Evolutionary conservation across 2,888 invertebrate genomes (phyloP).

Genomic region (Hartigia nigra): DNA sequence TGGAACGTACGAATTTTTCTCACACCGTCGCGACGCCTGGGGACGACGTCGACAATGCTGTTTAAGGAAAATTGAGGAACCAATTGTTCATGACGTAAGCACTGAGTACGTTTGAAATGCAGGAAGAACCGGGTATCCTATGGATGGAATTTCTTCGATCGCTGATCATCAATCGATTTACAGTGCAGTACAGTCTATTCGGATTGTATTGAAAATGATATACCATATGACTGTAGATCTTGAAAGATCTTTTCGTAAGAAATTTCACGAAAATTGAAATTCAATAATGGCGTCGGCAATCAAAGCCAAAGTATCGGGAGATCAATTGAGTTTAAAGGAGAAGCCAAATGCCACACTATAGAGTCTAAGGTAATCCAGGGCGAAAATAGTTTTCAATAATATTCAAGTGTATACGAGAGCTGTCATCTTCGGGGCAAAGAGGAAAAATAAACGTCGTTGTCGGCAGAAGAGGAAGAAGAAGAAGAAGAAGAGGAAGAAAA

Average conservation of each 20-base stretch:
- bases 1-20: slow-evolving; percentile 5
- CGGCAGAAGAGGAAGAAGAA: not conserved
- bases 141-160: not conserved
- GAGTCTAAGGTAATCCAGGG: no score
- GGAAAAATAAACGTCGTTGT: not conserved
- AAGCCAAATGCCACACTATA: no score
- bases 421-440: not conserved
- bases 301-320: no score
- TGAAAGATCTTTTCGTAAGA: no score
- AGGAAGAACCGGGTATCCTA: not conserved
- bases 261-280: no score
- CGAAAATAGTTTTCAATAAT: not conserved
- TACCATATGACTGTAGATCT: no score
- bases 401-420: not conserved
- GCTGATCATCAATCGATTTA: no score
- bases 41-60: not conserved
- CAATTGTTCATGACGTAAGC: not conserved
- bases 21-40: not conserved
- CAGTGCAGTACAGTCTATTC: no score
- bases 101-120: not conserved
- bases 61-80: not conserved
- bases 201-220: no score
- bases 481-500: not conserved
- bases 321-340: no score
- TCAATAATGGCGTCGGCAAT: no score